Evolutionary conservation across 2,797 vertebrate species (phyloP).

Genomic region (Pygocentrus nattereri): DNA sequence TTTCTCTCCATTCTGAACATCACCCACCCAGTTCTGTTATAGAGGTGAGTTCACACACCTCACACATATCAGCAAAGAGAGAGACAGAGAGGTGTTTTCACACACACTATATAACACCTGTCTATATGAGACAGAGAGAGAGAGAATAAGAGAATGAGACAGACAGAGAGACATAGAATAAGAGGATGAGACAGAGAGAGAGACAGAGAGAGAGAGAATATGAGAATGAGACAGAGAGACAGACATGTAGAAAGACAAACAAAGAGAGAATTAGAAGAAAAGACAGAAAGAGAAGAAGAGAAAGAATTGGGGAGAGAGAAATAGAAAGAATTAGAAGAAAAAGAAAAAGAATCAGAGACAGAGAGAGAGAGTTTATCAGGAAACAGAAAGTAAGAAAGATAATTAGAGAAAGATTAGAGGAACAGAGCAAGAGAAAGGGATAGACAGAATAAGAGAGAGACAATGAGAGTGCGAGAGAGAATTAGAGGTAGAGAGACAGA

Average conservation of each 20-base stretch:
- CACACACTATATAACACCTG: conserved; percentile 26
- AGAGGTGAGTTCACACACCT: conserved; percentile 45
- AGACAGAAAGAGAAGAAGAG: neutral
- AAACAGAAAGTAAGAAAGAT: neutral
- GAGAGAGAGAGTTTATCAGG: neutral
- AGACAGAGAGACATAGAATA: too few species aligned
- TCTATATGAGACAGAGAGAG: neutral
- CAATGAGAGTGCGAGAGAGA: too few species aligned
- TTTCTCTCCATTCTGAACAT: neutral
- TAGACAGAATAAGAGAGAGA: too few species aligned
- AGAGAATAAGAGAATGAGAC: neutral
- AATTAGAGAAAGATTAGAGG: too few species aligned
- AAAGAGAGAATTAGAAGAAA: too few species aligned
- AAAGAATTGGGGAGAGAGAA: neutral
- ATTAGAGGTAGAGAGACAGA: neutral
- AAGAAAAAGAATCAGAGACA: neutral
- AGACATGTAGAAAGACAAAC: too few species aligned
- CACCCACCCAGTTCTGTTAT: neutral
- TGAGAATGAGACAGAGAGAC: too few species aligned
- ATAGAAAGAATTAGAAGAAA: neutral
- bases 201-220: too few species aligned
- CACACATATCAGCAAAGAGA: conserved; percentile 38
- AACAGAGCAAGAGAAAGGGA: too few species aligned
- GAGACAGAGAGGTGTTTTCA: conserved; percentile 39
- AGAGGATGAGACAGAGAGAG: neutral